Percentiles rank a stretch among this genome's conserved stretches.
Conservation (phyloP, 2,113 vertebrate genomes). For the Sapajus apella region DNA sequence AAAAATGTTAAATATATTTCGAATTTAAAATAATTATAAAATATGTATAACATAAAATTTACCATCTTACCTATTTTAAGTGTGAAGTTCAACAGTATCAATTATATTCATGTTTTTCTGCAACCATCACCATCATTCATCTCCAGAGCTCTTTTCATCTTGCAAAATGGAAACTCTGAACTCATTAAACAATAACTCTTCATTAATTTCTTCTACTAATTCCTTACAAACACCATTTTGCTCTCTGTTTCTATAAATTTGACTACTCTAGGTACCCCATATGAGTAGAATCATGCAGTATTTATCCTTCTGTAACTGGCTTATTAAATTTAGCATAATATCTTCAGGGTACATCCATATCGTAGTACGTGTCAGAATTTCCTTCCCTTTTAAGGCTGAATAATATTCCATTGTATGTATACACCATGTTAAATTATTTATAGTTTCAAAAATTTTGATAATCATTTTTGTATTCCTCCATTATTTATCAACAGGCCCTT, state of each 20-base stretch:
- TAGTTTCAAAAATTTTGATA: neutral
- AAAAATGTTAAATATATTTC: neutral
- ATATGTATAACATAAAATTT: neutral
- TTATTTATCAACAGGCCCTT: neutral
- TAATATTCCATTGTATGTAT: neutral
- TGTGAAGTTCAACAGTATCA: neutral
- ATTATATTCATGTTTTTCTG: neutral
- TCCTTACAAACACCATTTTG: neutral
- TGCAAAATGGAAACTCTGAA: neutral
- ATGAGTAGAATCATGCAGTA: neutral
- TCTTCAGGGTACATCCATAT: neutral
- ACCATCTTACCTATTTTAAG: neutral
- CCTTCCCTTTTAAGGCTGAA: neutral
- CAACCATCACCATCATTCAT: neutral
- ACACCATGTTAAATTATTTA: neutral
- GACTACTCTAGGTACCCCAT: neutral
- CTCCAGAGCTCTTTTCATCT: neutral
- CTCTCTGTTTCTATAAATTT: neutral
- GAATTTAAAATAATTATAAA: neutral
- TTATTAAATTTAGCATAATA: neutral
- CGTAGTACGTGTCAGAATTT: neutral
- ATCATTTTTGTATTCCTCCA: neutral
- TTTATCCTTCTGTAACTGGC: neutral
- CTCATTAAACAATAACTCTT: neutral
- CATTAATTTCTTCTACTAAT: neutral